These are phyloP conservation scores for Sebastes vulpes DNA, from an alignment of 2,797 vertebrate species.

Conservation along the genomic window DNA sequence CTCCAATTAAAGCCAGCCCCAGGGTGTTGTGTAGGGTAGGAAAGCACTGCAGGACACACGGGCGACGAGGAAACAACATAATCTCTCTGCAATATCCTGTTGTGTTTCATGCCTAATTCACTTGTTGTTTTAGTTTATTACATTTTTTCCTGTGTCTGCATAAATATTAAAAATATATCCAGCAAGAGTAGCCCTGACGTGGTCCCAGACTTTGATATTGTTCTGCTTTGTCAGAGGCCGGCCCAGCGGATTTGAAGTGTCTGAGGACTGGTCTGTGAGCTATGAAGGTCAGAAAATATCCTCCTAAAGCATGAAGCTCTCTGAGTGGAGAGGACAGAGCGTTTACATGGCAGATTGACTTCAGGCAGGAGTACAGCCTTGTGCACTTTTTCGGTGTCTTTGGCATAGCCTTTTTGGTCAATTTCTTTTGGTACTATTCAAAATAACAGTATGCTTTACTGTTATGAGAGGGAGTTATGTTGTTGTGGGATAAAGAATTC, in stretches of 20 bases:
- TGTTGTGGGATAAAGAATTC: conserved; percentile 9
- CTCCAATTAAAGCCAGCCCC: conserved; percentile 82
- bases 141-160: conserved; percentile 88
- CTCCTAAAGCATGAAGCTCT: conserved; percentile 41
- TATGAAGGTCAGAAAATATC: conserved; percentile 74
- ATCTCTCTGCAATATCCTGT: conserved; percentile 99
- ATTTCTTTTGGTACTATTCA: background rate
- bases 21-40: conserved; percentile 78
- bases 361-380: conserved; percentile 16
- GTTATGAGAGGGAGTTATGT: conserved; percentile 23
- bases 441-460: conserved; percentile 13
- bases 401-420: conserved; percentile 6
- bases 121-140: conserved; percentile 85
- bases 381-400: conserved; percentile 36
- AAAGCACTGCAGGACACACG: conserved; percentile 78
- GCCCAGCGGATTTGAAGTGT: conserved; percentile 88
- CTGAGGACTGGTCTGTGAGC: conserved; percentile 84
- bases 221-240: conserved; percentile 86
- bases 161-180: conserved; percentile 96
- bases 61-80: conserved; percentile 93
- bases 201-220: conserved; percentile 89
- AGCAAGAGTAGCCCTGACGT: conserved; percentile 89
- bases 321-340: conserved; percentile 23
- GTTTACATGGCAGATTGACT: conserved; percentile 43
- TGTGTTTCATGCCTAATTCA: conserved; percentile 94